Evolutionary conservation across 2,888 invertebrate species (phyloP), one percentile per base, ranked within the genome.

Genomic region (Drosophila anomelani): DNA sequence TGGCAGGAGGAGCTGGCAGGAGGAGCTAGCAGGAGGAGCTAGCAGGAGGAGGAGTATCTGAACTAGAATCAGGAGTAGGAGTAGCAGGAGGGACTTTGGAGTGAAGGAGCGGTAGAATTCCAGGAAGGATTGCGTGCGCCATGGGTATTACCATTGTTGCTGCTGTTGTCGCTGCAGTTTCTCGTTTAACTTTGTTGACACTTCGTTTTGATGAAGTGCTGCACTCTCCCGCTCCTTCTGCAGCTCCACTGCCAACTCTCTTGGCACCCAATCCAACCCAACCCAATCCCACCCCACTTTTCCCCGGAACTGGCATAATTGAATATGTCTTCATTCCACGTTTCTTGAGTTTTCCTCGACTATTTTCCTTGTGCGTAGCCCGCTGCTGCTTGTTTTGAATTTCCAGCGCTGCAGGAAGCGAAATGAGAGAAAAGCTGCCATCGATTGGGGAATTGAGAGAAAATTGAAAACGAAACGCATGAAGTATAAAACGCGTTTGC

Each of bases 151-250:
- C 69, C 62, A 73, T 84, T 68, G 69, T 81, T 71, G 61, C 61
- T 32, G 70, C 51, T 57, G 57, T 70, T 72, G 71, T 56, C 55
- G 71, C 54, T 74, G 72, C 77, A 78, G 68, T 81, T 87, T 83
- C 75, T 86, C 81, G 81, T 81, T 81, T 86, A 82, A 86, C 86
- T 84, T 83, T 83, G 78, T 83, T 80, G 82, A 82, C 84, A 80
- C 84, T 80, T 83, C 67, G 76, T 76, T 76, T 83, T 81, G 80
- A 81, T 81, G 80, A 81, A 81, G 82, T 85, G 79, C 76, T 46
- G 76, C 79, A 69, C 73, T 43, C 85, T 54, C 61, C 58, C 34
- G 41, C 85, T 56, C 61, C 58, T 34, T 5, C 17, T 12, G 26
- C 26, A 26, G 26, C 20, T 53, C 15, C 17, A n/a, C 9, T n/a